These are phyloP conservation scores for Anthophora plumipes DNA, from an alignment of 2,888 invertebrate species.

Conservation along the genomic window DNA sequence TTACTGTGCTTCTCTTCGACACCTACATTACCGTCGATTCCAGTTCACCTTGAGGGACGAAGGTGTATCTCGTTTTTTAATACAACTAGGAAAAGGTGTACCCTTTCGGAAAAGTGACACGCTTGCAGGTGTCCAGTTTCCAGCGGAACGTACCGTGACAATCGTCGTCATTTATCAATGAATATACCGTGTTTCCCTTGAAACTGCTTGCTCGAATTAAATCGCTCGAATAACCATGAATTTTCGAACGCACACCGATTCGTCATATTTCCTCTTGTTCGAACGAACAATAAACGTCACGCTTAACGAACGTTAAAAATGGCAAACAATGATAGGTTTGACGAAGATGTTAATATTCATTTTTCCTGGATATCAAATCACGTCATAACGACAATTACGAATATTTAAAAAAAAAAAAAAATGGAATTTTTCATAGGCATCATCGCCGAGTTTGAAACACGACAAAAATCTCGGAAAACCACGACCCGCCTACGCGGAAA, in stretches of 20 bases:
- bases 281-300: not conserved
- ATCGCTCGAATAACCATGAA: not conserved
- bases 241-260: not conserved
- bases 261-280: not conserved
- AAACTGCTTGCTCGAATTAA: not conserved
- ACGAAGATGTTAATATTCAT: not conserved
- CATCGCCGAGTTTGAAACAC: conserved; percentile 52
- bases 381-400: not conserved
- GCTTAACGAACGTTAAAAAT: not conserved
- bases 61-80: conserved; percentile 69
- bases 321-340: not conserved
- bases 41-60: conserved; percentile 81
- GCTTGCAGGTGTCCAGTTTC: conserved; percentile 58
- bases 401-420: conserved; percentile 42
- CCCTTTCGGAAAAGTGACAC: conserved; percentile 73
- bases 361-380: conserved; percentile 21
- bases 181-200: not conserved
- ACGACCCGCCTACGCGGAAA: conserved; percentile 54
- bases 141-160: conserved; percentile 27
- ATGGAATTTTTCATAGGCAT: conserved; percentile 20
- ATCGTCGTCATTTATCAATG: conserved; percentile 36
- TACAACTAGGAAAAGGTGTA: conserved; percentile 67
- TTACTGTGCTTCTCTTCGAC: conserved; percentile 75
- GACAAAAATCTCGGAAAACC: conserved; percentile 55
- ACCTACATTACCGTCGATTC: conserved; percentile 77